phyloP scores from a whole-genome alignment of 2,888 invertebrate species.

The Eretmocerus hayati region DNA sequence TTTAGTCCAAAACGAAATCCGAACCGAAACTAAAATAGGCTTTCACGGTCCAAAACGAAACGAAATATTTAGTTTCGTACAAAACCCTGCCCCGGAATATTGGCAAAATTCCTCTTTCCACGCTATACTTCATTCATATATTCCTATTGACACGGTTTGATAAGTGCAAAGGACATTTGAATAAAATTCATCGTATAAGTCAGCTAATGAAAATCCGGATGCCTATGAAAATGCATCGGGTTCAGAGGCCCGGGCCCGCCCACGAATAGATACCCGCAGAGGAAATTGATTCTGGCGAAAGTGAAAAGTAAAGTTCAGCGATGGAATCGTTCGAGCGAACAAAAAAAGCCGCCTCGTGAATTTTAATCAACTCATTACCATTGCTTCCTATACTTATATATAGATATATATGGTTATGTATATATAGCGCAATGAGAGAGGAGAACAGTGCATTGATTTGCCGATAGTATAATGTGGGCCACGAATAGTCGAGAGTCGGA shows the following conservation, averaged over 20 bases:
- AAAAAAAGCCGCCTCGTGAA: slow-evolving; percentile 20
- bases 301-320: slow-evolving; percentile 22
- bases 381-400: background rate
- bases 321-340: slow-evolving; percentile 17
- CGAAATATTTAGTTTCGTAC: too few relatives aligned
- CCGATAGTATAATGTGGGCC: too few relatives aligned
- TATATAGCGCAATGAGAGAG: background rate
- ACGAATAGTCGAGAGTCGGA: too few relatives aligned
- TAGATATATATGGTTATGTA: slow-evolving; percentile 1
- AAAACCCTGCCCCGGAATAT: too few relatives aligned
- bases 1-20: too few relatives aligned
- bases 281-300: slow-evolving; percentile 21
- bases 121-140: slow-evolving; percentile 22
- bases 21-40: too few relatives aligned
- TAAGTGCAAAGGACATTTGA: slow-evolving; percentile 9
- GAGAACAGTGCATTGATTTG: background rate
- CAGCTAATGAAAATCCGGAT: slow-evolving; percentile 17
- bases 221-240: slow-evolving; percentile 2
- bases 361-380: slow-evolving; percentile 22
- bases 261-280: slow-evolving; percentile 10
- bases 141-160: slow-evolving; percentile 6
- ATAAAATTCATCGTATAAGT: slow-evolving; percentile 19
- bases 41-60: too few relatives aligned
- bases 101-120: too few relatives aligned
- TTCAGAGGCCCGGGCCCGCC: background rate